Percentiles rank a stretch among this genome's conserved stretches.
Conservation (phyloP, 2,797 vertebrate species). For the Silurus aristotelis region DNA sequence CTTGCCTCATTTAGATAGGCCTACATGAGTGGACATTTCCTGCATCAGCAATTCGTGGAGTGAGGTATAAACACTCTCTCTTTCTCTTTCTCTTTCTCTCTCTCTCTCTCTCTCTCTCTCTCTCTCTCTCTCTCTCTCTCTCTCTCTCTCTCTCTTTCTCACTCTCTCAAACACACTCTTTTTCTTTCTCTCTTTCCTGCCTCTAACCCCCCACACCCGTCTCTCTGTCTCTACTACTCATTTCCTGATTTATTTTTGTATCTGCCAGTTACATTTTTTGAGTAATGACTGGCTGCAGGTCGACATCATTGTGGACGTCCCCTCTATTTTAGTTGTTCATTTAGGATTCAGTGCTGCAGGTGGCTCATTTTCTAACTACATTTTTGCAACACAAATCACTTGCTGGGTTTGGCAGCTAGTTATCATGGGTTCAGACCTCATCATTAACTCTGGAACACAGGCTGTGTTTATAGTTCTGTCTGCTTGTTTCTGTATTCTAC, state of each 20-base stretch:
- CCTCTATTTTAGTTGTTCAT: not conserved
- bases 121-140: not conserved
- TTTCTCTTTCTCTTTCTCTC: not conserved
- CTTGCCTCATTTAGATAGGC: conserved; percentile 72
- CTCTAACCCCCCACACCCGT: no score
- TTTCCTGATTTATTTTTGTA: conserved; percentile 5
- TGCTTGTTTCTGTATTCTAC: not conserved
- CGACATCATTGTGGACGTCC: conserved; percentile 45
- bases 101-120: not conserved
- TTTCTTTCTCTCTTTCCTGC: not conserved
- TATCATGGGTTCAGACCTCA: conserved; percentile 12
- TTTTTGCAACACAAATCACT: conserved; percentile 22
- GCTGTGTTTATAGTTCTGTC: not conserved
- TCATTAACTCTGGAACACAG: not conserved
- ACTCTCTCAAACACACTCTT: not conserved
- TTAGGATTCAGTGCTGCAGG: not conserved
- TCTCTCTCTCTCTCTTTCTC: not conserved
- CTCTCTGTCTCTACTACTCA: not conserved
- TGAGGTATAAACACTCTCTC: conserved; percentile 75
- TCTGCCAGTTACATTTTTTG: conserved; percentile 34
- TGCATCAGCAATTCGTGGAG: conserved; percentile 78
- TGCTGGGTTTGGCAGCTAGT: not conserved
- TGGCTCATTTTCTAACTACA: conserved; percentile 21
- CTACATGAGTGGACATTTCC: conserved; percentile 84
- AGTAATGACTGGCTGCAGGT: conserved; percentile 29